These are phyloP conservation scores for Cynocephalus volans DNA, from an alignment of 2,113 vertebrate genomes.

Conservation along the genomic window DNA sequence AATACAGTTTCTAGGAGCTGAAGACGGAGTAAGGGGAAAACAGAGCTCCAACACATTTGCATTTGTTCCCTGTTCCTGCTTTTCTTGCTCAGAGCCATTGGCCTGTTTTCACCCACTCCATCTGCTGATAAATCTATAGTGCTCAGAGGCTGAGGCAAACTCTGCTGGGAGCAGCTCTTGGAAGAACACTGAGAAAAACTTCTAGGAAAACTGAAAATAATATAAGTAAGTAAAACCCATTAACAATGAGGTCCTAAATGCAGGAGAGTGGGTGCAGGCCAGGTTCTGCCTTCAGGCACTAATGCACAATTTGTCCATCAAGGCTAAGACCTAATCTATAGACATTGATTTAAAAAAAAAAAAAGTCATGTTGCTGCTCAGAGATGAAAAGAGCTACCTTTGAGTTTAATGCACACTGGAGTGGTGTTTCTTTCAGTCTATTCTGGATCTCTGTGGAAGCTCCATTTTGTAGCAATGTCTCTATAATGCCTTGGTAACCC, in stretches of 20 bases:
- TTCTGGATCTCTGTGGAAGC: constrained; percentile 92
- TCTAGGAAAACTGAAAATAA: background rate
- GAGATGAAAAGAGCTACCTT: constrained; percentile 90
- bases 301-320: background rate
- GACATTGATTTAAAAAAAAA: background rate
- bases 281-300: background rate
- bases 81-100: rapidly evolving
- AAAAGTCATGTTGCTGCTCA: background rate
- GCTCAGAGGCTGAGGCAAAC: background rate
- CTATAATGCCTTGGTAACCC: constrained; percentile 97
- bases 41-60: rapidly evolving
- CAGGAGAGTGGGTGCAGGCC: background rate
- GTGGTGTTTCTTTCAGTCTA: constrained; percentile 93
- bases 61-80: rapidly evolving
- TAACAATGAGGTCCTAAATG: background rate
- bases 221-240: background rate
- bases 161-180: background rate
- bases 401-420: constrained; percentile 95
- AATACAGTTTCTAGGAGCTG: background rate
- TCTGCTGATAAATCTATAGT: background rate
- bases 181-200: background rate
- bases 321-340: background rate
- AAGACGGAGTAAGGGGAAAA: background rate
- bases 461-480: constrained; percentile 96
- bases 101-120: rapidly evolving